phyloP scores from a whole-genome alignment of 2,113 vertebrate species.

The Oncorhynchus kisutch region DNA sequence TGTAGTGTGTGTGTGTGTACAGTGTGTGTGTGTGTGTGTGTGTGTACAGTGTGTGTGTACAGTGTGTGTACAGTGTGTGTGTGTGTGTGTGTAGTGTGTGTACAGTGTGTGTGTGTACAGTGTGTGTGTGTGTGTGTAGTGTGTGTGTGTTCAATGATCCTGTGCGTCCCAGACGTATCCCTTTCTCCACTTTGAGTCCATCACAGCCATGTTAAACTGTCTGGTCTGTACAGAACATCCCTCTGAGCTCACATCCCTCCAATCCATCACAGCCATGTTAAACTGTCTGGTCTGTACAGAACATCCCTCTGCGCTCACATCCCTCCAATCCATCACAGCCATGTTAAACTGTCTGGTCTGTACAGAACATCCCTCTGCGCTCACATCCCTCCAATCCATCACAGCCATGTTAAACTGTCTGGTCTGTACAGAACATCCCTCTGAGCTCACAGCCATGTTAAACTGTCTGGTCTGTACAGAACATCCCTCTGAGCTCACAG shows the following conservation, averaged over 20 bases:
- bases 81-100: too few species aligned
- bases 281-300: not conserved
- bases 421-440: not conserved
- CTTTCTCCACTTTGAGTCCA: slow-evolving; percentile 2
- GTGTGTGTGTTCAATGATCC: slow-evolving; percentile 19
- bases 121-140: slow-evolving; percentile 9
- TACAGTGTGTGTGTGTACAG: slow-evolving; percentile 21
- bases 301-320: not conserved
- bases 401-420: not conserved
- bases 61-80: too few species aligned
- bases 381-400: slow-evolving; percentile 11
- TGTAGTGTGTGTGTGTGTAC: slow-evolving; percentile 6
- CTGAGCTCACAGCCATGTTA: not conserved
- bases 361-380: not conserved
- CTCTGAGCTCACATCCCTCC: not conserved
- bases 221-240: not conserved
- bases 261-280: not conserved
- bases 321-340: slow-evolving; percentile 2
- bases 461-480: not conserved
- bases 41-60: too few species aligned
- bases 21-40: too few species aligned
- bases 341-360: not conserved
- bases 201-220: not conserved
- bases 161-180: not conserved
- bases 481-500: not conserved